phyloP scores from a whole-genome alignment of 2,888 invertebrate species.

The Melinopterus prodromus region DNA sequence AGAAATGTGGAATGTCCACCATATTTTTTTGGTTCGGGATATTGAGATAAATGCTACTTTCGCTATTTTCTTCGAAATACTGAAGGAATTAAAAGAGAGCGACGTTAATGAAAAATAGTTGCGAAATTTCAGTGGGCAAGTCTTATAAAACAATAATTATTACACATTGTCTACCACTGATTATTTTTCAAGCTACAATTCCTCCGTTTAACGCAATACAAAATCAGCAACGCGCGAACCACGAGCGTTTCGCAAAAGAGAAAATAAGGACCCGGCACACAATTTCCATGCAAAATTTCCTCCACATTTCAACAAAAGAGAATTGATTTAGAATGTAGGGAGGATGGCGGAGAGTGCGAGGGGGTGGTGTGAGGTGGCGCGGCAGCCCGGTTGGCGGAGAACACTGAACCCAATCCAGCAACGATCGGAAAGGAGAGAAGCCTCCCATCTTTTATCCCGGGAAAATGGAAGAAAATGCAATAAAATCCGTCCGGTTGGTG shows the following conservation, averaged over 20 bases:
- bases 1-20: too few species aligned
- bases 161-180: too few species aligned
- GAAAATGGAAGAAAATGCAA: constrained; percentile 66
- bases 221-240: not conserved
- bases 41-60: too few species aligned
- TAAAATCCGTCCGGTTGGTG: constrained; percentile 59
- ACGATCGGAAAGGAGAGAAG: constrained; percentile 90
- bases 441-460: constrained; percentile 86
- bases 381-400: not conserved
- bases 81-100: too few species aligned
- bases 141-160: too few species aligned
- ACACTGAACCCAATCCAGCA: constrained; percentile 54
- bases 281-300: not conserved
- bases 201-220: too few species aligned
- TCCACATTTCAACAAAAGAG: constrained; percentile 4
- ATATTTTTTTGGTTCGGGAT: too few species aligned
- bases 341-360: not conserved
- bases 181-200: too few species aligned
- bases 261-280: not conserved
- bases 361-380: not conserved
- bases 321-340: not conserved
- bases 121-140: too few species aligned
- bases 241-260: not conserved
- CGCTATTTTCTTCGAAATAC: too few species aligned
- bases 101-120: too few species aligned